These are phyloP conservation scores for Erebia aethiops DNA, from an alignment of 2,888 invertebrate species.

Conservation along the genomic window DNA sequence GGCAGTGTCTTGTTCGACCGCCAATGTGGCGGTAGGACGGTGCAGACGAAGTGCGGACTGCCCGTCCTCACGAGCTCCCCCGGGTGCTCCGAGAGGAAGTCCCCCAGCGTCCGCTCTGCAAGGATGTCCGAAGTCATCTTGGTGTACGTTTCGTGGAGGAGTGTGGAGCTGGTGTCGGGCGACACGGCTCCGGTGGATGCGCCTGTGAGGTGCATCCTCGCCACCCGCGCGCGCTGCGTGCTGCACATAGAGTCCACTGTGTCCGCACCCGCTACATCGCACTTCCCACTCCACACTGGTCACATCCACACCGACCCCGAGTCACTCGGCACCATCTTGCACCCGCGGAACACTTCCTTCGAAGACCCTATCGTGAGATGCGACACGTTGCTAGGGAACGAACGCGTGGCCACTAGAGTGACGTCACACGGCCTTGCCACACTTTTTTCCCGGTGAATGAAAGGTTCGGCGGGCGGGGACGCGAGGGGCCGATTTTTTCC, in stretches of 20 bases:
- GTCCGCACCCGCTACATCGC: constrained; percentile 63
- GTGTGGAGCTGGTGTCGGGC: constrained; percentile 87
- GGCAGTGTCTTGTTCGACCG: constrained; percentile 99
- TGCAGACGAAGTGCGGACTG: constrained; percentile 97
- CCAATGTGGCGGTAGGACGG: constrained; percentile 97
- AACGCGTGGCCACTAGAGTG: constrained; percentile 79
- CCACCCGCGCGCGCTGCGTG: constrained; percentile 77
- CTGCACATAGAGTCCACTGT: constrained; percentile 75
- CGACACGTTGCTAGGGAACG: constrained; percentile 78
- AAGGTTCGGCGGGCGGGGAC: constrained; percentile 83
- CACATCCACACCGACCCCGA: constrained; percentile 54
- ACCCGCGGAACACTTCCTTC: constrained; percentile 38
- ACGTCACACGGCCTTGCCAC: constrained; percentile 84
- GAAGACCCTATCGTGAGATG: constrained; percentile 43
- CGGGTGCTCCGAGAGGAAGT: constrained; percentile 94
- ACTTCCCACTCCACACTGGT: constrained; percentile 57
- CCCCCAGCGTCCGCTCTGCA: constrained; percentile 93
- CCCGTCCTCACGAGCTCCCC: constrained; percentile 96
- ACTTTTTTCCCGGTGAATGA: constrained; percentile 85
- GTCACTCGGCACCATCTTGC: constrained; percentile 57
- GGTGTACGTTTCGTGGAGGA: constrained; percentile 91
- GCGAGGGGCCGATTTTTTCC: constrained; percentile 79
- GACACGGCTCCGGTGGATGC: constrained; percentile 84
- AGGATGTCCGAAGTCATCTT: constrained; percentile 96
- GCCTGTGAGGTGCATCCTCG: constrained; percentile 82